A percentile compares a stretch with the other conserved stretches of the same genome.
These are phyloP conservation scores for Nemapogon koenigi DNA, from an alignment of 2,888 invertebrate genomes.

Conservation along the genomic window DNA sequence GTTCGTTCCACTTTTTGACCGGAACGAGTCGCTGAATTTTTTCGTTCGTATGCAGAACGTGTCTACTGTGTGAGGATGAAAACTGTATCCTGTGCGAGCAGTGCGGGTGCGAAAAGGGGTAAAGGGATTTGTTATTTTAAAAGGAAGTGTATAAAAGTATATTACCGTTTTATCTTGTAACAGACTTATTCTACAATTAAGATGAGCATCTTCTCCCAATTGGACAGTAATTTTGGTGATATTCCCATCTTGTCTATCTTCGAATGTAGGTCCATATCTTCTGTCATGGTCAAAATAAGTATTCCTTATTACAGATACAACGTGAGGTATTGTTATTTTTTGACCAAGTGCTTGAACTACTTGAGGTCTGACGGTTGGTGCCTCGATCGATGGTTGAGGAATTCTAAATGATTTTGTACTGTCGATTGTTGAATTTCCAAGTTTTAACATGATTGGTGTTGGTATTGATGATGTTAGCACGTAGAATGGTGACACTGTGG, in stretches of 20 bases:
- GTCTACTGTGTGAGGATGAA: too few relatives aligned
- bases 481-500: constrained; percentile 49
- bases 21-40: too few relatives aligned
- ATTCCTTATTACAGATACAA: constrained; percentile 39
- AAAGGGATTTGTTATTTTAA: too few relatives aligned
- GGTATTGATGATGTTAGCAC: constrained; percentile 46
- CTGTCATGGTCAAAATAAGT: constrained; percentile 55
- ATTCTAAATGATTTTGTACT: constrained; percentile 58
- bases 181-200: constrained; percentile 77
- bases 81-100: too few relatives aligned
- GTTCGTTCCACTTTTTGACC: too few relatives aligned
- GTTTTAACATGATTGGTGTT: constrained; percentile 48
- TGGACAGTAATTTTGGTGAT: constrained; percentile 76
- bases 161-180: constrained; percentile 80
- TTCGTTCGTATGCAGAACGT: too few relatives aligned
- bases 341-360: constrained; percentile 19
- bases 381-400: constrained; percentile 36
- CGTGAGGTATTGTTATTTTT: constrained; percentile 38
- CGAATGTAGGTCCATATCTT: constrained; percentile 77
- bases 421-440: constrained; percentile 58
- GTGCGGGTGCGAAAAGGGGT: too few relatives aligned
- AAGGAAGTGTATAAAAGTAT: too few relatives aligned
- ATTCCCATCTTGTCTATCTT: constrained; percentile 61
- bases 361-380: constrained; percentile 14
- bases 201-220: constrained; percentile 72